Evolutionary conservation across 2,113 vertebrate genomes (phyloP), one percentile per base, ranked within the genome.

Genomic region (Anolis carolinensis): DNA sequence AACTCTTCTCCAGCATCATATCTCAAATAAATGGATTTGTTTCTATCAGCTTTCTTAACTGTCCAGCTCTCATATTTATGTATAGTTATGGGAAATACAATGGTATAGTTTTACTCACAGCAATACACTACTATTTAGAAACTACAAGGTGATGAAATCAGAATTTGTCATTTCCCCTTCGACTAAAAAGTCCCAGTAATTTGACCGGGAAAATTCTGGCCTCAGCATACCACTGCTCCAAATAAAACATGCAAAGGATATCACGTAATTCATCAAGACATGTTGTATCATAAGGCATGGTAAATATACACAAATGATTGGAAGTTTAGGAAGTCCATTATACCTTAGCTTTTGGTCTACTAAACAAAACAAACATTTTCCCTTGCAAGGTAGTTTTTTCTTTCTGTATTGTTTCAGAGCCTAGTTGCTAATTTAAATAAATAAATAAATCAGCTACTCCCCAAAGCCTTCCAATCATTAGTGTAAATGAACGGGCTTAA

Each of bases 401-500:
- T 1, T 68, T 81, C 90, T 25, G 11, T 81, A 84, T 87, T 78
- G 0, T 50, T 71, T 9, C 62, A 50, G 16, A 30, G 23, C 23
- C 73, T 62, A 79, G 7, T 59, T 16, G 8, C 34, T 85, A 39
- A 48, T 80, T 85, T 78, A 83, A 5, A 74, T 79, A 30, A 73
- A 72, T 86, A 32, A 83, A 65, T 36, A 81, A 87, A 79, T 84
- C 14, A 63, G 2, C 71, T 82, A 76, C 13, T 86, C 8, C 2
- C 1, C 36, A 3, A 55, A 70, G 7, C 2, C 71, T 88, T 73
- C 44, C 5, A 79, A 6, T 86, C 32, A 32, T 79, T 75, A 82
- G 3, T 63, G 14, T 0, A 1, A 82, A 85, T 34, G 55, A 74
- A 73, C 27, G 62, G 18, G 10, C 2, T 0, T 20, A 70, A 21